Evolutionary conservation across 1,140 invertebrate species (phyloP).

Genomic region (Mylabris phalerata): DNA sequence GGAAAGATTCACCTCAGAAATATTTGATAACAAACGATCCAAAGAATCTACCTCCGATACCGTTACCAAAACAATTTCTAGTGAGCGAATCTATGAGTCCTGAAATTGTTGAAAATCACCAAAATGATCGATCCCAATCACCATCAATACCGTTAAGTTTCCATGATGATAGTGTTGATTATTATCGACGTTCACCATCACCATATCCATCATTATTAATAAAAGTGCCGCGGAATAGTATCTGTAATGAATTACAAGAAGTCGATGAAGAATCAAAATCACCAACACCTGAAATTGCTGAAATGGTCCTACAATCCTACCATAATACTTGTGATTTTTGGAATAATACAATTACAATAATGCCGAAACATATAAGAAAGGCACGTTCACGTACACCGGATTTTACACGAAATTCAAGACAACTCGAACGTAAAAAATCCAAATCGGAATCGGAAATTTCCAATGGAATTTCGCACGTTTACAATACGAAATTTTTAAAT

Average conservation of each 20-base stretch:
- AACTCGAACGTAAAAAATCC: not conserved
- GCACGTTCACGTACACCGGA: not conserved
- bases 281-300: conserved; percentile 12
- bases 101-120: not conserved
- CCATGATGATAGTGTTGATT: not conserved
- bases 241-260: conserved; percentile 29
- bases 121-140: not conserved
- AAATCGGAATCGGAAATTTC: not conserved
- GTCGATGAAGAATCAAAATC: conserved; percentile 26
- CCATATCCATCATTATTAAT: conserved; percentile 30
- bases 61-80: conserved; percentile 5
- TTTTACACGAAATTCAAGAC: not conserved
- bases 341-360: conserved; percentile 18
- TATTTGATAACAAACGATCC: not conserved
- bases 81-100: not conserved
- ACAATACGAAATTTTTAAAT: conserved; percentile 14
- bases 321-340: conserved; percentile 24
- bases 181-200: conserved; percentile 22
- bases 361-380: not conserved
- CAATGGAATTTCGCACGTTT: not conserved
- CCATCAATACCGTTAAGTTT: not conserved
- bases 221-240: conserved; percentile 29
- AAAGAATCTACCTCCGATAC: not conserved
- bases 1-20: not conserved
- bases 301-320: conserved; percentile 16